Percentiles rank a stretch among this genome's conserved stretches.
These are phyloP conservation scores for Hyphantria cunea DNA, from an alignment of 1,140 invertebrate genomes.

Conservation along the genomic window DNA sequence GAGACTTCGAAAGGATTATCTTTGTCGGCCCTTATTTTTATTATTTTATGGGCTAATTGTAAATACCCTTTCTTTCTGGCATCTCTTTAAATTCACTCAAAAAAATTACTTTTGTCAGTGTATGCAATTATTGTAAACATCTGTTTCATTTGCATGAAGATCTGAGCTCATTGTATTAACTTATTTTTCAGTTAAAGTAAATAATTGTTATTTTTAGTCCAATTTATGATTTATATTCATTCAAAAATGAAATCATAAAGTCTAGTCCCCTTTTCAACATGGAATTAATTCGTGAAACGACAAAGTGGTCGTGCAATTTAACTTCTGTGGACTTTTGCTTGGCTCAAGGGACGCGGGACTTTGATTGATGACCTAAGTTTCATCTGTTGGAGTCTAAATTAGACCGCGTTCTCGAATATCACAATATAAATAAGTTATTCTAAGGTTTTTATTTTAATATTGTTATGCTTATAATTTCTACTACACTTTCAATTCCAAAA, in stretches of 20 bases:
- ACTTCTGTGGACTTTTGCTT: constrained; percentile 13
- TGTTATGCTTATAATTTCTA: too few relatives aligned
- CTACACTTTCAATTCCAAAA: too few relatives aligned
- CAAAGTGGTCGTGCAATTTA: constrained; percentile 18
- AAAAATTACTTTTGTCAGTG: too few relatives aligned
- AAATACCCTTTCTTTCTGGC: too few relatives aligned
- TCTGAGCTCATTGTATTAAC: too few relatives aligned
- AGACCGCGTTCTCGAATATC: constrained; percentile 1
- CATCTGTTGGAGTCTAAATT: constrained; percentile 12
- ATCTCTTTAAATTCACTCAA: too few relatives aligned
- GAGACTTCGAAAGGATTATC: constrained; percentile 70
- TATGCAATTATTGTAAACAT: too few relatives aligned
- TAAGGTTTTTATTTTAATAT: too few relatives aligned
- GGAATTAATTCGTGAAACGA: constrained; percentile 23
- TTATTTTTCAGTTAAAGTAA: too few relatives aligned
- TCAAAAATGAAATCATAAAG: constrained; percentile 15
- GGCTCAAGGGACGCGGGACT: constrained; percentile 10
- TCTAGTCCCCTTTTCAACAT: constrained; percentile 3
- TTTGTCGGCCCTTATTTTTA: constrained; percentile 38
- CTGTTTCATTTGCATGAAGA: too few relatives aligned
- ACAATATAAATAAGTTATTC: neutral
- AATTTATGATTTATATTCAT: too few relatives aligned
- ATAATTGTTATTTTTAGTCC: too few relatives aligned
- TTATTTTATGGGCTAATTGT: constrained; percentile 39
- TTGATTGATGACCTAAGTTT: constrained; percentile 25